A percentile compares a stretch with the other conserved stretches of the same genome.
These are phyloP conservation scores for Melanaphis sacchari DNA, from an alignment of 1,140 invertebrate species.

Conservation along the genomic window DNA sequence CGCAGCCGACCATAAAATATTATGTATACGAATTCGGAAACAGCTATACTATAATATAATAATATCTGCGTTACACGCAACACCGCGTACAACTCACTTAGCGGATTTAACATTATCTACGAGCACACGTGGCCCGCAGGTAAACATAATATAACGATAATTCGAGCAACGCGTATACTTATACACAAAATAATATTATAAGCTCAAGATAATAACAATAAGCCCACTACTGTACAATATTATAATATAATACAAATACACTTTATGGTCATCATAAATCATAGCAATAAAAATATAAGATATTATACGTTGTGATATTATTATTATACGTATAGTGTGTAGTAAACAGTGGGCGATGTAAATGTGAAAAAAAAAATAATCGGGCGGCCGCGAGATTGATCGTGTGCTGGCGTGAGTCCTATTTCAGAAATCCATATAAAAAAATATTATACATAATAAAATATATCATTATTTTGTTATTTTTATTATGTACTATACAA, in stretches of 20 bases:
- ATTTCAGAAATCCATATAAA: background rate
- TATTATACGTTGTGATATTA: background rate
- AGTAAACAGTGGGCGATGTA: background rate
- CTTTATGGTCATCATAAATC: background rate
- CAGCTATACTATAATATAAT: background rate
- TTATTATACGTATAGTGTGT: background rate
- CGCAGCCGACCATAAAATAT: background rate
- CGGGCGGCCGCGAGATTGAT: background rate
- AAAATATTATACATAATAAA: background rate
- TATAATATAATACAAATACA: background rate
- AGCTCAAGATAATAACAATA: background rate
- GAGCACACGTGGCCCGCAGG: background rate
- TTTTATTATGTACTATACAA: background rate
- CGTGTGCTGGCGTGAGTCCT: background rate
- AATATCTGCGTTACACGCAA: background rate
- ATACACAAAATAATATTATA: background rate
- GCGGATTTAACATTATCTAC: conserved; percentile 7
- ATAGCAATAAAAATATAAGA: background rate
- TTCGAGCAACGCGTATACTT: background rate
- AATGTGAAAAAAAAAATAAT: background rate
- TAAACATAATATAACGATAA: conserved; percentile 8
- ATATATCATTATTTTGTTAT: background rate
- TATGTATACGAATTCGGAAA: background rate
- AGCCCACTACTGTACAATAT: background rate
- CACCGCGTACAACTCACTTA: background rate